Conservation (phyloP, 2,113 vertebrate species). For the Phalacrocorax brasilianus region DNA sequence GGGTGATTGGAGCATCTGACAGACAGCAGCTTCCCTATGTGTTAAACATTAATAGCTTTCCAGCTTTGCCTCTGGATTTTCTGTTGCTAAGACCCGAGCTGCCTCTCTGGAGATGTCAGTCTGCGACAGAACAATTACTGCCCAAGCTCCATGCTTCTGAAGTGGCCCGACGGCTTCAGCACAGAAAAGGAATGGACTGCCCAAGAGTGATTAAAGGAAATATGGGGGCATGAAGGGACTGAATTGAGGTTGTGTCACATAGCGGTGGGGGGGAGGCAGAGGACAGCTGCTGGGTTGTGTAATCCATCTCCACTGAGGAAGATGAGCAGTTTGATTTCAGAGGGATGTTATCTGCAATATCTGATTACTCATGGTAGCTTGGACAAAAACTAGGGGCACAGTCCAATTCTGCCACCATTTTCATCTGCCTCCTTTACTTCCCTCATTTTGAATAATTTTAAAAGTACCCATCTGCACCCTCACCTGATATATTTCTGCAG, state of each 20-base stretch:
- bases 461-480: not conserved
- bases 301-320: not conserved
- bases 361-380: not conserved
- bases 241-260: accelerated
- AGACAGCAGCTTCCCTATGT: slow-evolving; percentile 39
- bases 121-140: not conserved
- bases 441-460: not conserved
- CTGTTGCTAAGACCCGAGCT: not conserved
- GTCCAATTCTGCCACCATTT: not conserved
- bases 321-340: not conserved
- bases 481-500: not conserved
- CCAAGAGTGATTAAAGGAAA: not conserved
- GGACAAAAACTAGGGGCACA: not conserved
- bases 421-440: not conserved
- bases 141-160: not conserved
- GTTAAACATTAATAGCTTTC: slow-evolving; percentile 44
- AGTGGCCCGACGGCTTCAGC: not conserved
- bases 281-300: not conserved
- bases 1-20: not conserved
- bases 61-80: slow-evolving; percentile 35
- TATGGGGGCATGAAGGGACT: not conserved
- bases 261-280: no score
- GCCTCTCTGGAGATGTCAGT: slow-evolving; percentile 26
- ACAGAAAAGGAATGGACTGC: not conserved
- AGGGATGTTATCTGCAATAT: not conserved